Conservation (phyloP, 2,113 vertebrate genomes). For the Alligator mississippiensis region DNA sequence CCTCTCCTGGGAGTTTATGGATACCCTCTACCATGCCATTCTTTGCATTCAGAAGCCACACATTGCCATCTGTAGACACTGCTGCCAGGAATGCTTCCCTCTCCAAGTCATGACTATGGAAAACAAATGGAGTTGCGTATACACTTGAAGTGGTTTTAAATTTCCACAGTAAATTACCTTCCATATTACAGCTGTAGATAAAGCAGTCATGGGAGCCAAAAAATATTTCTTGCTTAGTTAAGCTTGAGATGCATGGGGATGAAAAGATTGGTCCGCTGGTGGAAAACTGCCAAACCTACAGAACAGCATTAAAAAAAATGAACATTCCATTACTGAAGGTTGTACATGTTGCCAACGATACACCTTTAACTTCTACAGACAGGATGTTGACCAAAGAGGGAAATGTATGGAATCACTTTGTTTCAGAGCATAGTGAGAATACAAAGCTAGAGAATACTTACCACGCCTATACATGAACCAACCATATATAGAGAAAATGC, state of each 20-base stretch:
- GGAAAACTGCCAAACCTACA: conserved; percentile 88
- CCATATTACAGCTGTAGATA: conserved; percentile 86
- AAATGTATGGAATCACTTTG: background rate
- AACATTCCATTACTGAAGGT: background rate
- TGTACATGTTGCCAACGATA: background rate
- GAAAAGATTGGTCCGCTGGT: conserved; percentile 92
- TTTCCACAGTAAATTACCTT: conserved; percentile 88
- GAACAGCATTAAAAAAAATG: conserved; percentile 14
- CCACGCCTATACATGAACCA: background rate
- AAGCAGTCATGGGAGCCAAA: conserved; percentile 92
- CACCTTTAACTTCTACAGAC: background rate
- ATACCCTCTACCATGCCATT: conserved; percentile 76
- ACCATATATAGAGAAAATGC: background rate
- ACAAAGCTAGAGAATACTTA: background rate
- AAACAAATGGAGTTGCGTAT: conserved; percentile 89
- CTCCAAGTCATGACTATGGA: conserved; percentile 66
- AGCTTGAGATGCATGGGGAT: conserved; percentile 84
- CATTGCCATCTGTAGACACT: conserved; percentile 90
- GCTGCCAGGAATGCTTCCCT: conserved; percentile 78
- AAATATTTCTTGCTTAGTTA: conserved; percentile 79
- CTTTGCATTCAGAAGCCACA: conserved; percentile 88
- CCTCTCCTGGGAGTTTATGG: conserved; percentile 85
- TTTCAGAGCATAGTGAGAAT: background rate
- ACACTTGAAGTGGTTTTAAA: conserved; percentile 87
- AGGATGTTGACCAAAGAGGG: background rate